Evolutionary conservation across 2,113 vertebrate genomes (phyloP).

Genomic region (Egretta garzetta): DNA sequence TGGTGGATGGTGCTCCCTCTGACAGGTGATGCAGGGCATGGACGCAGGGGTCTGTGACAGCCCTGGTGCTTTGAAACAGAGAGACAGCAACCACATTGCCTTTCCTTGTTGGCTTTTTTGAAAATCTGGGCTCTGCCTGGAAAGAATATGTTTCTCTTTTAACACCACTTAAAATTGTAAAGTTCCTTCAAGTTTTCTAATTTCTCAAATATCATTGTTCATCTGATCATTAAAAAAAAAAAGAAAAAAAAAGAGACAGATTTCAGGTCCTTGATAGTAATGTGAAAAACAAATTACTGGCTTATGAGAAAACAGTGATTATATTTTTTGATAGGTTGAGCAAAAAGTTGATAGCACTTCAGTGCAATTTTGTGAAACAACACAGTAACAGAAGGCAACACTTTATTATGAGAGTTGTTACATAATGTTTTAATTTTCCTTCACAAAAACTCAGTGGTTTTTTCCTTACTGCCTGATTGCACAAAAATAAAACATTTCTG

Average conservation of each 20-base stretch:
- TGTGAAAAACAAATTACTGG: neutral
- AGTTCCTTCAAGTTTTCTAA: neutral
- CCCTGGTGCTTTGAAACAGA: neutral
- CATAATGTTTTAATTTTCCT: neutral
- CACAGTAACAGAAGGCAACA: neutral
- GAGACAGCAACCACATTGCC: neutral
- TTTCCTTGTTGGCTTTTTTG: neutral
- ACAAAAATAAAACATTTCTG: neutral
- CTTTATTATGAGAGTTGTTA: neutral
- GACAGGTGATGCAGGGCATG: neutral
- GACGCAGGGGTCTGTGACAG: neutral
- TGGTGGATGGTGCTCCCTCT: neutral
- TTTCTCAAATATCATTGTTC: neutral
- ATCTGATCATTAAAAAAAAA: neutral
- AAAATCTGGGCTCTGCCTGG: neutral
- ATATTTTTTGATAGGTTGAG: neutral
- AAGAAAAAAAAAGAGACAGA: too few species aligned
- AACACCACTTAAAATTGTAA: neutral
- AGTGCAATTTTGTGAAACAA: neutral
- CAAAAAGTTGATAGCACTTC: neutral
- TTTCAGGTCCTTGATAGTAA: neutral
- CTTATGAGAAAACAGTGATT: neutral
- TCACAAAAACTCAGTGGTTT: neutral
- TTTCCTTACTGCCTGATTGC: neutral
- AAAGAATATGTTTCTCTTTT: neutral